A percentile compares a stretch with the other conserved stretches of the same genome.
phyloP scores from a whole-genome alignment of 2,113 vertebrate species.

The Diphyllodes magnificus region DNA sequence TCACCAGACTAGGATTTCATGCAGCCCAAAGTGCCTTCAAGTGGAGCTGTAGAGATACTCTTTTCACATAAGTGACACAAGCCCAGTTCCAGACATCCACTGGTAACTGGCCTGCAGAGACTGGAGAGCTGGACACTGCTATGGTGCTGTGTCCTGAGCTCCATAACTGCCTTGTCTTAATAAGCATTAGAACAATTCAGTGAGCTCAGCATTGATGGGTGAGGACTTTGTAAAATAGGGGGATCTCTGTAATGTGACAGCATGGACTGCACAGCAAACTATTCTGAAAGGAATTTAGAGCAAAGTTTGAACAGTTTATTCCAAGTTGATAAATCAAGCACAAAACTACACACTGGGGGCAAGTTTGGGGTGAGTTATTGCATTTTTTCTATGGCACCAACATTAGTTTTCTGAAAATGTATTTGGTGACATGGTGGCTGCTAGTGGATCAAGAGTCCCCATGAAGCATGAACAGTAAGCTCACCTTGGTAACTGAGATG shows the following conservation, averaged over 20 bases:
- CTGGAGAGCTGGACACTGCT: rapidly evolving
- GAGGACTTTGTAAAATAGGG: background rate
- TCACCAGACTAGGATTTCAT: background rate
- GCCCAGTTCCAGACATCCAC: rapidly evolving
- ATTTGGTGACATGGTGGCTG: background rate
- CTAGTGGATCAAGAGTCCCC: background rate
- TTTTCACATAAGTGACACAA: background rate
- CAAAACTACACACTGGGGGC: background rate
- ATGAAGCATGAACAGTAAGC: background rate
- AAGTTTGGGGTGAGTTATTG: background rate
- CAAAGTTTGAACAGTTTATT: background rate
- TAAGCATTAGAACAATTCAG: background rate
- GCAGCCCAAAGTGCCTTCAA: background rate
- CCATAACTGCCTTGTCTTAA: rapidly evolving
- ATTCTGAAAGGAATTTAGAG: background rate
- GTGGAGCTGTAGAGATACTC: background rate
- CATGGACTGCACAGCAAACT: background rate
- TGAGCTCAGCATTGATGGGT: rapidly evolving
- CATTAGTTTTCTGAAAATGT: background rate
- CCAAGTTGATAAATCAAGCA: background rate
- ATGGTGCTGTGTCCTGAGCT: background rate
- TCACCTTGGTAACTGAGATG: background rate
- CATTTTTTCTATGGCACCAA: background rate
- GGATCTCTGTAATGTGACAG: background rate
- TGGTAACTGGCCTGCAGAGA: background rate